Evolutionary conservation across 2,797 vertebrate genomes (phyloP).

Genomic region (Hyperoplus lanceolatus): DNA sequence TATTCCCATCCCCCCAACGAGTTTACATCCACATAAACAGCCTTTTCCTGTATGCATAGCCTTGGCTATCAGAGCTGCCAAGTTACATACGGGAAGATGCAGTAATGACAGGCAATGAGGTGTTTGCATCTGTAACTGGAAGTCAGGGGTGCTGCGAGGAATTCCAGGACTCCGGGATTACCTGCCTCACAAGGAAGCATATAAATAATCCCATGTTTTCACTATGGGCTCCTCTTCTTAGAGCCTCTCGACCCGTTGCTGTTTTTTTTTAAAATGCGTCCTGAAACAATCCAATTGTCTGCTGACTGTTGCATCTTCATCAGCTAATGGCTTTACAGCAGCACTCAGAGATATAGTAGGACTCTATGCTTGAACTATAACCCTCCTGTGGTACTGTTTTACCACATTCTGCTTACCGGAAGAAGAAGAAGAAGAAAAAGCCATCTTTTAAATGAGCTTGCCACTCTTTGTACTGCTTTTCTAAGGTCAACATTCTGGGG

Average conservation of each 20-base stretch:
- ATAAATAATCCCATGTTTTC: neutral
- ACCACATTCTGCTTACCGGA: slow-evolving; percentile 61
- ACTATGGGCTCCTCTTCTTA: neutral
- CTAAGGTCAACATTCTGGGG: slow-evolving; percentile 58
- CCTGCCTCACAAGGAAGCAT: neutral
- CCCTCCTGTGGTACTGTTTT: slow-evolving; percentile 64
- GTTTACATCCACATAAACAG: slow-evolving; percentile 14
- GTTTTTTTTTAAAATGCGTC: neutral
- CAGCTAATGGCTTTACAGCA: slow-evolving; percentile 82
- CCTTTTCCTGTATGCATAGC: slow-evolving; percentile 57
- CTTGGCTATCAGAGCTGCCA: slow-evolving; percentile 49
- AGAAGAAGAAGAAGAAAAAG: slow-evolving; percentile 1
- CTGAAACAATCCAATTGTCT: slow-evolving; percentile 25
- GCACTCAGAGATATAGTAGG: slow-evolving; percentile 73
- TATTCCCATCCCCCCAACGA: slow-evolving; percentile 51
- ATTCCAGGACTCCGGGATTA: slow-evolving; percentile 40
- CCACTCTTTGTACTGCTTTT: slow-evolving; percentile 59
- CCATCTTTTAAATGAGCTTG: slow-evolving; percentile 69
- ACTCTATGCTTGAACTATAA: slow-evolving; percentile 75
- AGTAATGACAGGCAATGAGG: slow-evolving; percentile 24
- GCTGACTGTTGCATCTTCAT: slow-evolving; percentile 61
- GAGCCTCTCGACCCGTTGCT: neutral
- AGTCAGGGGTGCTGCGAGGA: slow-evolving; percentile 35
- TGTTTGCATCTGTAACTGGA: slow-evolving; percentile 69
- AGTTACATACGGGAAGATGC: slow-evolving; percentile 67